Base-by-base conservation (phyloP, 1,140 invertebrate species). In the Gryllus bimaculatus region DNA sequence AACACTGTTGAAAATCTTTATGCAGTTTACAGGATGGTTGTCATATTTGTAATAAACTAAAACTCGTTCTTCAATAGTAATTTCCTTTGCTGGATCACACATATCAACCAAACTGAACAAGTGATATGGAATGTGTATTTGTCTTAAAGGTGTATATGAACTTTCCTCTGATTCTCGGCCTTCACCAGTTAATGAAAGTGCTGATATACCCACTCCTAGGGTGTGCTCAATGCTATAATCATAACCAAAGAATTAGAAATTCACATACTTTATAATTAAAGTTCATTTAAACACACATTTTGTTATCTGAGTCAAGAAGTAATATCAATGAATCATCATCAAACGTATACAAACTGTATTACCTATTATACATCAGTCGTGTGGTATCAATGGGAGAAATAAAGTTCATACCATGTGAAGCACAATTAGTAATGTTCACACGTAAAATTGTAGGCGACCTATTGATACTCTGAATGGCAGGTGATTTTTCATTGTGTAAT, bases 41-140 rank as follows among this genome's bases (percentile, higher is more conserved):
- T 98, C 96, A 82, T 99, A 99, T 85, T 98, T 99, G 85, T 98
- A 99, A 85, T 98, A 99, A 1, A 99, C 82, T 7, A 99, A 84
- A 8, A 99, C 91, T 79, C 97, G 88, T 83, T 98, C 96, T 85
- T 97, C 92, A 0, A 99, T 89, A 8, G 89, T 89, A 47, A 99
- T 91, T 83, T 96, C 94, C 88, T 99, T 98, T 18, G 93, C 92
- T 0, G 96, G 94, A 85, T 98, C 95, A 85, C 98, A 99, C 79
- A 99, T 97, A 81, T 99, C 96, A 20, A 99, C 90, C 82, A 99
- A 85, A 48, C 98, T 97, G 86, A 98, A 98, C n/a, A 97, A 86
- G 83, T 96, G 91, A 84, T 99, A 98, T 0, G 98, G 97, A 48
- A 99, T 89, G 83, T 94, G 93, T 2, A 98, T 88, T 78, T 93